Conservation (phyloP, 1,140 invertebrate species). For the Drosophila prosaltans region DNA sequence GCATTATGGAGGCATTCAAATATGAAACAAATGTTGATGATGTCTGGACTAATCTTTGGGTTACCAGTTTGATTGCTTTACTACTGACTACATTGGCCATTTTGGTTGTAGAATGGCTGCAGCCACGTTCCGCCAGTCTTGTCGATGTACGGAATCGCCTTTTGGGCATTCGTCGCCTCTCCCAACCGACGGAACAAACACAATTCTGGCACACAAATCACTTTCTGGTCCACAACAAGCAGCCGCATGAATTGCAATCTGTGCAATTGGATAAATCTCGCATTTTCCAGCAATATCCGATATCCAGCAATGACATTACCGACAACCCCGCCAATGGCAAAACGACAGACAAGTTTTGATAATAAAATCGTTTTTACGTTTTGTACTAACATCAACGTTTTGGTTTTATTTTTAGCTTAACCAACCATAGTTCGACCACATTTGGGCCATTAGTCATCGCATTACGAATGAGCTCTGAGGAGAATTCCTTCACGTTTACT, state of each 20-base stretch:
- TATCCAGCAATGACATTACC: slow-evolving; percentile 32
- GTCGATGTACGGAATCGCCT: slow-evolving; percentile 74
- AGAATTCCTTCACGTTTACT: not conserved
- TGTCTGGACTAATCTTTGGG: slow-evolving; percentile 50
- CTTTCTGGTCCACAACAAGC: slow-evolving; percentile 70
- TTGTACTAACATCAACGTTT: slow-evolving; percentile 10
- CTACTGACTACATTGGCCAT: slow-evolving; percentile 51
- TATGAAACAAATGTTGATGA: slow-evolving; percentile 56
- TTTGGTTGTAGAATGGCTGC: slow-evolving; percentile 53
- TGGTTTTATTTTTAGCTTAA: slow-evolving; percentile 14
- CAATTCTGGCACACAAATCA: slow-evolving; percentile 76
- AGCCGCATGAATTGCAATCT: slow-evolving; percentile 60
- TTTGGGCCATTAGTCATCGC: slow-evolving; percentile 2
- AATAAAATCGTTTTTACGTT: slow-evolving; percentile 31
- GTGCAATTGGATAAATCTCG: slow-evolving; percentile 61
- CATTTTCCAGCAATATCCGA: slow-evolving; percentile 77
- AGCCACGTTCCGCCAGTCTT: slow-evolving; percentile 60
- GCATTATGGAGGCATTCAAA: slow-evolving; percentile 56
- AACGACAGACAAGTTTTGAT: slow-evolving; percentile 46
- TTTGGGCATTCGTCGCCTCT: slow-evolving; percentile 61
- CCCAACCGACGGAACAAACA: slow-evolving; percentile 46
- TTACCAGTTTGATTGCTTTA: slow-evolving; percentile 47
- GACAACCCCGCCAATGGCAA: slow-evolving; percentile 23
- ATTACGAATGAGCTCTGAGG: not conserved
- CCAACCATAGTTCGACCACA: slow-evolving; percentile 3